A percentile compares a stretch with the other conserved stretches of the same genome.
These are phyloP conservation scores for Leptarthrus brevirostris DNA, from an alignment of 2,888 invertebrate genomes.

Conservation along the genomic window DNA sequence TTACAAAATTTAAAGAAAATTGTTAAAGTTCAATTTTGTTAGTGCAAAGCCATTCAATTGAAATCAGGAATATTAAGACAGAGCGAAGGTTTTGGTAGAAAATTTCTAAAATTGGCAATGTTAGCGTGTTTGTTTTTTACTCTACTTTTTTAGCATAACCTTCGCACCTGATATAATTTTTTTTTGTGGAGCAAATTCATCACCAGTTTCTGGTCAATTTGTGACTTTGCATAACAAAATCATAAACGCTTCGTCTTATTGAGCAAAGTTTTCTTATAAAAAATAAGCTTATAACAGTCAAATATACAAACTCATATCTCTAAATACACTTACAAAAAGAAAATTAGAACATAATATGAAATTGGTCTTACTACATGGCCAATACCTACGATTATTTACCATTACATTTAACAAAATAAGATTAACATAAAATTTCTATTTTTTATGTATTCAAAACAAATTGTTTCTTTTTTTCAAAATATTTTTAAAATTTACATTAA, in stretches of 20 bases:
- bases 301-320: conserved; percentile 48
- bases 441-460: conserved; percentile 26
- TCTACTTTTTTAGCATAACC: no score
- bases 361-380: conserved; percentile 22
- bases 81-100: no score
- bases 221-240: neutral
- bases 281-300: conserved; percentile 38
- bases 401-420: neutral
- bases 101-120: no score
- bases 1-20: conserved; percentile 5
- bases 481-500: conserved; percentile 33
- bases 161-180: no score
- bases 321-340: conserved; percentile 38
- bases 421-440: neutral
- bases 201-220: no score
- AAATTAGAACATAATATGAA: conserved; percentile 22
- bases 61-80: neutral
- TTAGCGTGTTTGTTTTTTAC: no score
- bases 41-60: neutral
- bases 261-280: neutral
- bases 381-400: conserved; percentile 30
- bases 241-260: neutral
- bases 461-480: neutral
- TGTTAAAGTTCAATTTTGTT: neutral
- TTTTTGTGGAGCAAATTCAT: no score